phyloP scores from a whole-genome alignment of 2,113 vertebrate genomes.

The Datnioides undecimradiatus region DNA sequence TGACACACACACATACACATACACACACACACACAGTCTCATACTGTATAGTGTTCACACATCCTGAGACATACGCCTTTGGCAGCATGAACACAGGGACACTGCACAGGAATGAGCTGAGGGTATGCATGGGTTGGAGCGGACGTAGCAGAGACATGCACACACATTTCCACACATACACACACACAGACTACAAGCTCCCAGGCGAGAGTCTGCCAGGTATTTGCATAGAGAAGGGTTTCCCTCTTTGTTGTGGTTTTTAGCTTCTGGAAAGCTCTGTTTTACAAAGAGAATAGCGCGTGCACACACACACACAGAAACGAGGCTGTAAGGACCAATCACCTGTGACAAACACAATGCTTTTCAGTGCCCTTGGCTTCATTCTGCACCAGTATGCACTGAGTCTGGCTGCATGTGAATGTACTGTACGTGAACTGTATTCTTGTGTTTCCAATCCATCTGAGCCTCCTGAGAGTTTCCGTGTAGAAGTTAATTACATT shows the following conservation, averaged over 20 bases:
- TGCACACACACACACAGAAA: constrained; percentile 13
- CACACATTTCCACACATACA: background rate
- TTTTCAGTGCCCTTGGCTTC: constrained; percentile 40
- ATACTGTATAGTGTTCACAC: constrained; percentile 10
- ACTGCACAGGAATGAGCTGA: constrained; percentile 62
- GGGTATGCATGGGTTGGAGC: constrained; percentile 52
- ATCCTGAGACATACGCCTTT: constrained; percentile 52
- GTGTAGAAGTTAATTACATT: constrained; percentile 5
- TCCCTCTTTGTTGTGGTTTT: constrained; percentile 66
- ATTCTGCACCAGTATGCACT: constrained; percentile 7
- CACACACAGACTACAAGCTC: constrained; percentile 32
- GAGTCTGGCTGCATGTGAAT: background rate
- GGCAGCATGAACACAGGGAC: constrained; percentile 56
- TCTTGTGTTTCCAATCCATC: background rate
- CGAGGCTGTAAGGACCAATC: constrained; percentile 56
- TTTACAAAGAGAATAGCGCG: constrained; percentile 42
- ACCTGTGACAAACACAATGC: constrained; percentile 62
- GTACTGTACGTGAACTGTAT: background rate
- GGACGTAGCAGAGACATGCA: constrained; percentile 50
- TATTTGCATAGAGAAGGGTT: constrained; percentile 78
- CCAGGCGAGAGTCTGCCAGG: constrained; percentile 60
- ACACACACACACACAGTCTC: background rate
- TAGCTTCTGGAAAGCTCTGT: constrained; percentile 57
- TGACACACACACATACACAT: background rate
- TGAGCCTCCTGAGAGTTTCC: constrained; percentile 10